Base-by-base conservation (phyloP, 2,797 vertebrate genomes). In the Luscinia luscinia region DNA sequence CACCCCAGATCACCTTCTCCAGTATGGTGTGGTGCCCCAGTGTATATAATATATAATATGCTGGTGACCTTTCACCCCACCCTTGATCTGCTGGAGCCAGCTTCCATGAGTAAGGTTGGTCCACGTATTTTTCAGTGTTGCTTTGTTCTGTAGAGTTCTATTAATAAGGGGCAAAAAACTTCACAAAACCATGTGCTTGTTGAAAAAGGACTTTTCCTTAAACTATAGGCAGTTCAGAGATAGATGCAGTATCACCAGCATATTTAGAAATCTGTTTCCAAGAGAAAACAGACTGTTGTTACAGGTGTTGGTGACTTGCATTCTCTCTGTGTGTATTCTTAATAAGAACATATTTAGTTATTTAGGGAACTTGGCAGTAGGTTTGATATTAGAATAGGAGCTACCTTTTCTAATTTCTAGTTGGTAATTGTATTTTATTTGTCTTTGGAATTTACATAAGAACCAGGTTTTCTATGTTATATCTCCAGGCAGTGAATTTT, bases 71-170 rank as follows among this genome's bases (percentile, higher is more conserved):
- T 96, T 93, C 93, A 94, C 80, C 11, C 28, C 58, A 45, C 13
- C 57, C 87, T 92, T 92, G 80, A 94, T 92, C 67, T 94, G 68
- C 81, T 95, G 90, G 92, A 96, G 80, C 70, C 91, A 90, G 69
- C 64, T 66, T 75, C 43, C 78, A 59, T 64, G 38, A 79, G 48
- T 90, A 69, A 95, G 93, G 77, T 93, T 92, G 91, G 83, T 90
- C 95, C 93, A 4, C 51, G 49, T 74, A 77, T 90, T 94, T 97
- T 95, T 94, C 87, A 94, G 83, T 96, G 93, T 94, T 96, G 77
- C 95, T 94, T 94, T 95, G 96, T 94, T 96, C 95, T 96, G 94
- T 96, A 85, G 96, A 96, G 91, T 96, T 96, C 95, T 95, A 20
- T 75, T 69, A 81, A 78, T 74, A 48, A 74, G 64, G 91, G 85